Percentiles rank a stretch among this genome's conserved stretches.
These are phyloP conservation scores for Callionymus lyra DNA, from an alignment of 2,113 vertebrate species.

Conservation along the genomic window DNA sequence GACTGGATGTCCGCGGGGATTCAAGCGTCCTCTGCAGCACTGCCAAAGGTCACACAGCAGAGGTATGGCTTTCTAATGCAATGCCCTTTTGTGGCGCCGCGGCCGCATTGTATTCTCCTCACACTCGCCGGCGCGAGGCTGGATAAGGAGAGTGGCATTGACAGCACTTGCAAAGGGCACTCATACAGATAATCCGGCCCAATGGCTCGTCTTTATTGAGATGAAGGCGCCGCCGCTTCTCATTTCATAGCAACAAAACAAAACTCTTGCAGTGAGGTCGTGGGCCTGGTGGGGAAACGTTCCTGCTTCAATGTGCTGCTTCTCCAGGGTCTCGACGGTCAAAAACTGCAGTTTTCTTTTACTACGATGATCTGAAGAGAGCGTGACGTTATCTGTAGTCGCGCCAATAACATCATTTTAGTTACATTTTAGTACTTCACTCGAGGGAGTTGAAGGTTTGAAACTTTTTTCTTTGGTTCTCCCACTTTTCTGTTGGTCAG, in stretches of 20 bases:
- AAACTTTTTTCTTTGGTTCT: too few relatives aligned
- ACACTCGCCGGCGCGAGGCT: constrained; percentile 37
- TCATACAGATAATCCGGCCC: constrained; percentile 62
- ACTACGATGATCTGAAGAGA: too few relatives aligned
- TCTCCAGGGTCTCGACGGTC: too few relatives aligned
- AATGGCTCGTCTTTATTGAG: constrained; percentile 56
- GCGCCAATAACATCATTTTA: too few relatives aligned
- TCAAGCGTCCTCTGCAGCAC: constrained; percentile 47
- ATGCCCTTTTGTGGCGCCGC: constrained; percentile 54
- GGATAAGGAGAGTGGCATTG: constrained; percentile 58
- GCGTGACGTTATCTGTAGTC: too few relatives aligned
- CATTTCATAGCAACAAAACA: constrained; percentile 58
- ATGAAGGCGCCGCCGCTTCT: constrained; percentile 49
- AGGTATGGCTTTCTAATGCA: constrained; percentile 63
- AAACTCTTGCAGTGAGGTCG: not conserved
- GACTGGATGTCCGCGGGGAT: constrained; percentile 54
- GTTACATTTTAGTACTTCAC: too few relatives aligned
- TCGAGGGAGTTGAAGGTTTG: too few relatives aligned
- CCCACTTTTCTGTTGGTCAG: too few relatives aligned
- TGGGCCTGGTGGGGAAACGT: too few relatives aligned
- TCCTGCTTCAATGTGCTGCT: too few relatives aligned
- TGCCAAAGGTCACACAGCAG: constrained; percentile 60
- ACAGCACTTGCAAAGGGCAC: constrained; percentile 63
- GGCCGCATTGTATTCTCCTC: constrained; percentile 59
- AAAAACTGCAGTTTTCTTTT: too few relatives aligned